Evolutionary conservation across 2,888 invertebrate genomes (phyloP), one percentile per base, ranked within the genome.

Genomic region (Nasonovia ribisnigri): DNA sequence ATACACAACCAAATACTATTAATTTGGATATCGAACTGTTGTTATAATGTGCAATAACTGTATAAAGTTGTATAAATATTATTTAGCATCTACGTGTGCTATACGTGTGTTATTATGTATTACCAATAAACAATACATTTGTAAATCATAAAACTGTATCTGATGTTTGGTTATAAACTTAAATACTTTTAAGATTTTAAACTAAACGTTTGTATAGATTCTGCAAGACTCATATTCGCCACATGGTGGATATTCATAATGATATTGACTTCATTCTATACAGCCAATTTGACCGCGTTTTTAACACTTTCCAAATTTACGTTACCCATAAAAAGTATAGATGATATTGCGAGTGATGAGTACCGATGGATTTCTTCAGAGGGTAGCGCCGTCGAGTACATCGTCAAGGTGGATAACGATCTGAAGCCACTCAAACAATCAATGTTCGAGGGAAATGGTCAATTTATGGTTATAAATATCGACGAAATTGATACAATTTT

Each of bases 221-320:
- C 98, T 43, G 97, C 98, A 0, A 96, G 98, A 92, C 96, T 98
- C 77, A 96, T 98, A 20, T 98, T 98, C 96, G 98, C 98, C 24
- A 98, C 98, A 0, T 98, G 98, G 98, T 98, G 98, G 98, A 97
- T 98, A 94, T 98, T 98, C 95, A 98, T 98, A 95, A 98, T 98
- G 77, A 97, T 98, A 91, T 96, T 98, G 89, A 98, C 98, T 0
- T 98, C 98, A 26, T 98, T 98, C 96, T 98, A 98, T 96, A 98
- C 98, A 5, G 98, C 98, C 20, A 98, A 98, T 96, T 96, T 98
- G 95, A 98, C 98, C 0, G 98, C 98, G 29, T 98, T 98, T 95
- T 96, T 98, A 91, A 98, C 98, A 0, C 96, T 98, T 42, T 98
- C 98, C 13, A 97, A 97, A 95, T 98, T 98, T 95, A 98, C 98